Base-by-base conservation (phyloP, 1,140 invertebrate species). In the Papilio helenus region DNA sequence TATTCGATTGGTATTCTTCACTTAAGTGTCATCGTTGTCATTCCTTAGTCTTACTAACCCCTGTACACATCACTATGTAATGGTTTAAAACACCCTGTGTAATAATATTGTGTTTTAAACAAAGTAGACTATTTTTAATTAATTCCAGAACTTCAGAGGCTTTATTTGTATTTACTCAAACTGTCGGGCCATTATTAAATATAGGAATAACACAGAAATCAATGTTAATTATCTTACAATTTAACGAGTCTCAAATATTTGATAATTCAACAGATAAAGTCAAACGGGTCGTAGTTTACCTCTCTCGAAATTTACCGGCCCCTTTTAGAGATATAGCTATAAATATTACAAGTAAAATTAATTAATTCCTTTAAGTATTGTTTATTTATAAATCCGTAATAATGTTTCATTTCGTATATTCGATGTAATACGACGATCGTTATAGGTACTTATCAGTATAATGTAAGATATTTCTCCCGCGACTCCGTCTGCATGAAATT, bases 201-300 rank as follows among this genome's bases (percentile, higher is more conserved):
- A 68, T 68, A 0, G n/a, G 14, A 68, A 29, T 29, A 29, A 29
- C 26, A 16, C 14, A 68, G 14, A 68, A 68, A 68, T 34, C 61
- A 68, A 68, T 68, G 16, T 68, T 68, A 68, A 68, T 68, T 68
- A 68, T 34, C 23, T 14, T 18, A 61, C 58, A 61, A 61, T 18
- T 68, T 26, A 68, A 29, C 23, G 14, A 68, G 16, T 68, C 61
- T 68, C 61, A 68, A 68, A 68, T 68, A 68, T 68, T 68, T 68
- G 26, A 68, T 68, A 14, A 34, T 68, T 68, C 26, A 68, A 68
- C 61, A 68, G 61, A 68, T 29, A 68, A 34, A 68, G 12, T 68
- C 23, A 29, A 68, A 61, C 8, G 23, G 58, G 58, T 26, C 20
- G 61, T 29, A 7, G n/a, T 51, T n/a, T 55, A 29, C 61, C 23